Evolutionary conservation across 2,888 invertebrate species (phyloP).

Genomic region (Hyposoter didymator): DNA sequence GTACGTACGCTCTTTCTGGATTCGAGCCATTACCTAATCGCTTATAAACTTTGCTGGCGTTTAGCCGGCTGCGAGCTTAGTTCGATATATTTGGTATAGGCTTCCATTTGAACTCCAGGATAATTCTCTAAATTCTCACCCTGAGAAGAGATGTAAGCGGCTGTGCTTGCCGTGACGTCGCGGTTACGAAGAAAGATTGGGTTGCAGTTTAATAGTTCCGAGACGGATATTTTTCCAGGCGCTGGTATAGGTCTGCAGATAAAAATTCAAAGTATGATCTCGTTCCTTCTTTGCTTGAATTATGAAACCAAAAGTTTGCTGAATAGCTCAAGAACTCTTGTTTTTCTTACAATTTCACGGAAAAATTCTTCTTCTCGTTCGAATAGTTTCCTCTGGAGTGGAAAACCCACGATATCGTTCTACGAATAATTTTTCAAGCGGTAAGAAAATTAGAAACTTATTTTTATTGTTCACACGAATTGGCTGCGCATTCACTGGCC

Average conservation of each 20-base stretch:
- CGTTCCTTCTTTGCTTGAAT: background rate
- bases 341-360: background rate
- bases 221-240: background rate
- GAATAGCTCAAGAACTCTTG: background rate
- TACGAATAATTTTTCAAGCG: background rate
- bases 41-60: conserved; percentile 80
- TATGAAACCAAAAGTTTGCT: background rate
- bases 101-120: conserved; percentile 54
- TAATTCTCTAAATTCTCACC: conserved; percentile 45
- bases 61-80: conserved; percentile 76
- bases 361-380: background rate
- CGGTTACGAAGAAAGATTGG: conserved; percentile 4
- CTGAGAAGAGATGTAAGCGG: conserved; percentile 8
- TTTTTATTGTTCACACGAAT: background rate
- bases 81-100: conserved; percentile 78
- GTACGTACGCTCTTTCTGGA: conserved; percentile 77
- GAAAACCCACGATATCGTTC: background rate
- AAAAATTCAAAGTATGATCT: background rate
- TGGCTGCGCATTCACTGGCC: too few species aligned
- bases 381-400: background rate
- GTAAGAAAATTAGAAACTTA: background rate
- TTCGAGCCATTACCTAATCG: conserved; percentile 81
- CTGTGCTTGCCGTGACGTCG: background rate
- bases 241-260: background rate
- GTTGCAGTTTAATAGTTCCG: background rate